These are phyloP conservation scores for Chaunax sp. DNA, from an alignment of 2,797 vertebrate genomes.

Conservation along the genomic window DNA sequence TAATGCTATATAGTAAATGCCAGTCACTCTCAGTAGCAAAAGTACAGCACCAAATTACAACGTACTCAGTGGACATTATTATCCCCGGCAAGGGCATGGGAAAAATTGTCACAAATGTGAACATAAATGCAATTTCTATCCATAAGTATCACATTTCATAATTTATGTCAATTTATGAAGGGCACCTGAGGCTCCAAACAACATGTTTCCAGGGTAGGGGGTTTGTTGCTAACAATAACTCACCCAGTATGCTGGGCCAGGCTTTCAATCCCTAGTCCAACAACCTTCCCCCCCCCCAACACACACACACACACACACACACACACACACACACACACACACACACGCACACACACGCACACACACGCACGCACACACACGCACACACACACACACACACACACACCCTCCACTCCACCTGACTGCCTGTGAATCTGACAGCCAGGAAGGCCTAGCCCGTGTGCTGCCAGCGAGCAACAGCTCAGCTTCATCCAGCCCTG, in stretches of 20 bases:
- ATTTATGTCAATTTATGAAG: slow-evolving; percentile 20
- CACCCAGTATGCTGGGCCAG: slow-evolving; percentile 54
- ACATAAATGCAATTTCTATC: not conserved
- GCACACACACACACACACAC: slow-evolving; percentile 3
- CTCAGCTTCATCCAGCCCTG: slow-evolving; percentile 71
- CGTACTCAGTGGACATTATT: not conserved
- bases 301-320: not conserved
- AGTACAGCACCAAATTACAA: not conserved
- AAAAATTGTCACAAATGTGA: not conserved
- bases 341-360: not conserved
- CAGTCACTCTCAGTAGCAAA: no score
- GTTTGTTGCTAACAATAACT: slow-evolving; percentile 68
- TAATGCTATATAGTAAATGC: not conserved
- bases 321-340: not conserved
- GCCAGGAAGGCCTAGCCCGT: slow-evolving; percentile 60
- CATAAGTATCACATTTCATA: not conserved
- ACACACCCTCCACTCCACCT: slow-evolving; percentile 17
- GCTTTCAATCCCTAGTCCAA: slow-evolving; percentile 56
- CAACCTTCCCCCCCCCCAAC: not conserved
- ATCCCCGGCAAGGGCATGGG: not conserved
- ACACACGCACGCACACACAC: not conserved
- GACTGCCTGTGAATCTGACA: slow-evolving; percentile 60
- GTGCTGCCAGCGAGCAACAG: slow-evolving; percentile 68
- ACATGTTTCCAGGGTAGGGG: slow-evolving; percentile 17
- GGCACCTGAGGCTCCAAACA: slow-evolving; percentile 28